Evolutionary conservation across 2,888 invertebrate genomes (phyloP).

Genomic region (Parnassius orleans): DNA sequence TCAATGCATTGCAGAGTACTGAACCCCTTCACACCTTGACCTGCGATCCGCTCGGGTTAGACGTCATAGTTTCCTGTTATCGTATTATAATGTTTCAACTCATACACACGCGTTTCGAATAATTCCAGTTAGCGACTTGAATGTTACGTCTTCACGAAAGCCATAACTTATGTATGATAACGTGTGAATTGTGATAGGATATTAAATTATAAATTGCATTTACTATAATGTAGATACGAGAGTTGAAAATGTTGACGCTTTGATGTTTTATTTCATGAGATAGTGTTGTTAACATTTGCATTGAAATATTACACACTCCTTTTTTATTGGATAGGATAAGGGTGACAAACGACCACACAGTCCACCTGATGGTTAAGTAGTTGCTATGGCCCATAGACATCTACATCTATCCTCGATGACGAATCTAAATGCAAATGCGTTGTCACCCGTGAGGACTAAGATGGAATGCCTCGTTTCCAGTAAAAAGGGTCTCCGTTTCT

Average conservation of each 20-base stretch:
- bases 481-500: too few relatives aligned
- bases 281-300: neutral
- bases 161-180: conserved; percentile 21
- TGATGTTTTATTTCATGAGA: too few relatives aligned
- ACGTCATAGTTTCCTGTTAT: conserved; percentile 26
- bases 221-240: conserved; percentile 4
- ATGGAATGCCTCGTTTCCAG: too few relatives aligned
- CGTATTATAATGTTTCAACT: conserved; percentile 29
- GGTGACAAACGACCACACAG: too few relatives aligned
- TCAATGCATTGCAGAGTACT: conserved; percentile 49
- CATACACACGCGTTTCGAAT: conserved; percentile 26
- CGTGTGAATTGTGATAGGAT: conserved; percentile 15
- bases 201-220: conserved; percentile 12
- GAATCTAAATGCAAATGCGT: too few relatives aligned
- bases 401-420: too few relatives aligned
- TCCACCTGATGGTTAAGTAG: too few relatives aligned
- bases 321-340: too few relatives aligned
- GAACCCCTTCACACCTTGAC: conserved; percentile 57
- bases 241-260: neutral
- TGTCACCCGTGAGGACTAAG: too few relatives aligned
- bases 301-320: too few relatives aligned
- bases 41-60: conserved; percentile 43
- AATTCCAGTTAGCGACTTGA: conserved; percentile 23
- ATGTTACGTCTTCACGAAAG: conserved; percentile 18
- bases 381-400: too few relatives aligned